phyloP scores from a whole-genome alignment of 2,797 vertebrate genomes.

The Cryptoprocta ferox region DNA sequence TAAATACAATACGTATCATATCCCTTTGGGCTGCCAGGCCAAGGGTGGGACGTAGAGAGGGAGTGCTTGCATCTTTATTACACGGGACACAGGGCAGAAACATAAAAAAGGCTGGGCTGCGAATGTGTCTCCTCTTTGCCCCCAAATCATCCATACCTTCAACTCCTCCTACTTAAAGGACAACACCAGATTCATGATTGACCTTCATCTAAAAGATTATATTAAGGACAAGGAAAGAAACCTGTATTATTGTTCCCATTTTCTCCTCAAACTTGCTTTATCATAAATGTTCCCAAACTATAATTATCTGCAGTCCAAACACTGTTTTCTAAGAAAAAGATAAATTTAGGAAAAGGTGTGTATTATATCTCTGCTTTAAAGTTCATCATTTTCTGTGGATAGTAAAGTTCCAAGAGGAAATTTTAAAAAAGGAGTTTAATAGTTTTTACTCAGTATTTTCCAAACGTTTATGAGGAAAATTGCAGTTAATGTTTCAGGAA shows the following conservation, averaged over 20 bases:
- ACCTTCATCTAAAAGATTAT: not conserved
- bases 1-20: not conserved
- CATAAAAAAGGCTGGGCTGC: not conserved
- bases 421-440: not conserved
- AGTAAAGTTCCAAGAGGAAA: not conserved
- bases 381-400: not conserved
- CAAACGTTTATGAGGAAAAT: not conserved
- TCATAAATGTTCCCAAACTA: not conserved
- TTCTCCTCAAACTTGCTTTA: not conserved
- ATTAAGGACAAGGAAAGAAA: not conserved
- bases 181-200: not conserved
- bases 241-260: not conserved
- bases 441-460: not conserved
- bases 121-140: not conserved
- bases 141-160: not conserved
- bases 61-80: not conserved
- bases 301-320: not conserved
- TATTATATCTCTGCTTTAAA: not conserved
- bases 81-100: not conserved
- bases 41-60: not conserved
- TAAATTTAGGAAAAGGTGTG: not conserved
- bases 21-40: too few species aligned
- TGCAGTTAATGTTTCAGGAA: not conserved
- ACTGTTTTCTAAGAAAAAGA: not conserved
- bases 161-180: not conserved